Conservation (phyloP, 1,140 invertebrate species). For the Drosophila parvula region DNA sequence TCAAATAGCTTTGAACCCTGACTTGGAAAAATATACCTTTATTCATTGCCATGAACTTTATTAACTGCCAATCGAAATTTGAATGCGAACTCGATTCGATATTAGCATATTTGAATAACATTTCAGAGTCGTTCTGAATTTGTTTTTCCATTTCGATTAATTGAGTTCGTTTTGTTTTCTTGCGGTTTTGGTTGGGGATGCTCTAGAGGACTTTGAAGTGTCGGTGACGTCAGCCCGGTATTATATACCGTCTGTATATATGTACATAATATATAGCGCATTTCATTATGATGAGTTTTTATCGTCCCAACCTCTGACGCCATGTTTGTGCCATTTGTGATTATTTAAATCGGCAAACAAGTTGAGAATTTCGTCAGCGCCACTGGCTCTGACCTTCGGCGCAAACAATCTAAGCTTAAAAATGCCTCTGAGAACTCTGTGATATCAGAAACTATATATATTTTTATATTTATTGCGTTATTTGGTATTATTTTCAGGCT, state of each 20-base stretch:
- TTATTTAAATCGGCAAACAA: conserved; percentile 50
- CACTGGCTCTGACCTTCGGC: conserved; percentile 15
- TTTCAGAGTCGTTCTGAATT: conserved; percentile 16
- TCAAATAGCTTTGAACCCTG: background rate
- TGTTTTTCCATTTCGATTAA: conserved; percentile 41
- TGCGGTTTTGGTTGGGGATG: conserved; percentile 14
- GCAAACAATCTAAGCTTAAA: conserved; percentile 31
- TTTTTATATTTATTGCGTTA: too few species aligned
- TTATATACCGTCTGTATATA: background rate
- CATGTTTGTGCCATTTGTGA: conserved; percentile 25
- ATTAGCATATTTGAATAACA: conserved; percentile 42
- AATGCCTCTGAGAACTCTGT: background rate
- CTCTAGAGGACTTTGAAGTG: conserved; percentile 11
- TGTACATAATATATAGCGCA: conserved; percentile 2
- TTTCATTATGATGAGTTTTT: conserved; percentile 15
- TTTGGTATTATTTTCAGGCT: too few species aligned
- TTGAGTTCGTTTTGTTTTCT: conserved; percentile 32
- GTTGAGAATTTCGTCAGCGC: conserved; percentile 13
- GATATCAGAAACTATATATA: background rate
- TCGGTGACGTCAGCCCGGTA: conserved; percentile 26
- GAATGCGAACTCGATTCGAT: conserved; percentile 27
- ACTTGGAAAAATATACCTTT: background rate
- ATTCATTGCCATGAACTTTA: conserved; percentile 36
- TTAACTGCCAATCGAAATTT: conserved; percentile 35
- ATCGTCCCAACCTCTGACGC: conserved; percentile 30